Base-by-base conservation (phyloP, 2,888 invertebrate species). In the Junonia oenone region DNA sequence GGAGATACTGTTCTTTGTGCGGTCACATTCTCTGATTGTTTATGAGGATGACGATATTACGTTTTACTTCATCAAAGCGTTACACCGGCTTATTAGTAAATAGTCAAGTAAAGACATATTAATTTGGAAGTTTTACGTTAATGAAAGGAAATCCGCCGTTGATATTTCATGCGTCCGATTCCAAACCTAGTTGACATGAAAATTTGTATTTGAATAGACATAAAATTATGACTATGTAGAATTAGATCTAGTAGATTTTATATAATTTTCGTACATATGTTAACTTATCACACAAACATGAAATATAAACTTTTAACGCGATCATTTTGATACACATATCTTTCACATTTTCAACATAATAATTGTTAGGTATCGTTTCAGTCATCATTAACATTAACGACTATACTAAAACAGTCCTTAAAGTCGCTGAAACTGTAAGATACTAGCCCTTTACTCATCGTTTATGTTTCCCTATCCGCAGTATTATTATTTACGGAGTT, bases 401-500 rank as follows among this genome's bases (percentile, higher is more conserved):
- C 31, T 11, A 3, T 6, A 11, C 3, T 4, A 17, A 17, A 38
- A 19, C 17, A 37, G 17, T 26, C 19, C 14, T 19, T 9, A 49
- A 37, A 13, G 37, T 22, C 37, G 26, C 45, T 49, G 17, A 19
- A 48, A 37, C 29, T 43, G 6, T 47, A 48, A 43, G 27, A 53
- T 29, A 31, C 45, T 26, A 31, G 33, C 47, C 49, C 27, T 52
- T 43, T 53, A 47, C 35, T 52, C 46, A 51, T 38, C 47, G 48
- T 57, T 56, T 51, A 60, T 51, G 57, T 48, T 47, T 55, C 54
- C 55, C 57, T 43, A 52, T 49, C 15, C 57, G 43, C 51, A 29
- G 49, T 47, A 55, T 62, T 61, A 64, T 62, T 57, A 56, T 65
- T 66, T 63, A 63, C 61, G 59, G 55, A 61, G 63, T 62, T 62